Evolutionary conservation across 2,113 vertebrate species (phyloP).

Genomic region (Aspiorhynchus laticeps): DNA sequence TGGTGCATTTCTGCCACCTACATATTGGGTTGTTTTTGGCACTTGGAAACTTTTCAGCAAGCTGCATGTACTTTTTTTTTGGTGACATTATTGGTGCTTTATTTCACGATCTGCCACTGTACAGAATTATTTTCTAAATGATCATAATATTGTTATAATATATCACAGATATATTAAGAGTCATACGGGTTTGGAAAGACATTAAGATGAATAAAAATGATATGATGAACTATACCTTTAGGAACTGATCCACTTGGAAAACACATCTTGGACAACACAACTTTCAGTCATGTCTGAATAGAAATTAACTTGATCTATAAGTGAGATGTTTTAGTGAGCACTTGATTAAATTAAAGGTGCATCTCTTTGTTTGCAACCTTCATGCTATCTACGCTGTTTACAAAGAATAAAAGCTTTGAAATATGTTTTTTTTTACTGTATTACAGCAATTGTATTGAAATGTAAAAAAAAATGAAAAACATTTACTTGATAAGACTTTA

Average conservation of each 20-base stretch:
- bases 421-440: not conserved
- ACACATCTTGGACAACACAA: not conserved
- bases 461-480: not conserved
- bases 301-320: not conserved
- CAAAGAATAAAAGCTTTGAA: not conserved
- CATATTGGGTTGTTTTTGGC: not conserved
- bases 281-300: not conserved
- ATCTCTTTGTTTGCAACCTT: not conserved
- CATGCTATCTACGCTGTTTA: not conserved
- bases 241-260: no score
- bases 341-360: not conserved
- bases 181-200: not conserved
- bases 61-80: not conserved
- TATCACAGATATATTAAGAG: not conserved
- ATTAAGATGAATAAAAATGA: not conserved
- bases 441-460: not conserved
- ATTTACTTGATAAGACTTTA: not conserved
- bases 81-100: not conserved
- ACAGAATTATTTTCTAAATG: not conserved
- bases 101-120: not conserved
- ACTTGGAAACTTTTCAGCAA: not conserved
- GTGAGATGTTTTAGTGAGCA: not conserved
- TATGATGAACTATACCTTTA: not conserved
- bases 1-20: not conserved
- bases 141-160: not conserved